phyloP scores from a whole-genome alignment of 1,140 invertebrate genomes.

The Nasonia longicornis region DNA sequence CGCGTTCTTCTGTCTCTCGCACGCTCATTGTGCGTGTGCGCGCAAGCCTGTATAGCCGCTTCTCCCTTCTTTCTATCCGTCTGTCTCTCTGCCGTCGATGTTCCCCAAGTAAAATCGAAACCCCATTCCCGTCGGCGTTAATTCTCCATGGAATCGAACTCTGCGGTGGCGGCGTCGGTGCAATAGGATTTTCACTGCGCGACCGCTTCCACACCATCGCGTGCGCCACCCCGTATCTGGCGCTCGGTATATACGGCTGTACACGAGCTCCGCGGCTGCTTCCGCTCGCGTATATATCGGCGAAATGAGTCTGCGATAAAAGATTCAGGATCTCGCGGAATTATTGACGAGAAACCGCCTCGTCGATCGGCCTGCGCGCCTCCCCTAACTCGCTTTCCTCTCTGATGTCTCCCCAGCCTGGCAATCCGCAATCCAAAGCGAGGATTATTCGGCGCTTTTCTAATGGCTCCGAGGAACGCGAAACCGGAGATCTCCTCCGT shows the following conservation, averaged over 20 bases:
- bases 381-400: not conserved
- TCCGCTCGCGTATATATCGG: not conserved
- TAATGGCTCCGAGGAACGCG: not conserved
- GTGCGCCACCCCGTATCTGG: constrained; percentile 45
- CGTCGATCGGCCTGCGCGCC: not conserved
- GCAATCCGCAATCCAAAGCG: constrained; percentile 3
- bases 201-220: constrained; percentile 55
- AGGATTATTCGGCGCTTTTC: not conserved
- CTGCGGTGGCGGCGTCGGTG: constrained; percentile 55
- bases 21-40: not conserved
- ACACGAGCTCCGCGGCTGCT: not conserved
- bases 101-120: constrained; percentile 62
- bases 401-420: not conserved
- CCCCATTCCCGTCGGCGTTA: constrained; percentile 60
- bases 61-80: not conserved
- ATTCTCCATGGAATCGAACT: constrained; percentile 65
- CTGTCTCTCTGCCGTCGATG: constrained; percentile 22
- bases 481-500: not conserved
- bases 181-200: constrained; percentile 60
- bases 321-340: constrained; percentile 51
- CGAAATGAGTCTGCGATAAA: constrained; percentile 54
- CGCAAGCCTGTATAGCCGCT: not conserved
- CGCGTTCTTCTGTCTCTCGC: not conserved
- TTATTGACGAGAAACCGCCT: constrained; percentile 49
- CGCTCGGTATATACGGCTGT: not conserved